Base-by-base conservation (phyloP, 2,797 vertebrate species). In the Fistularia tabacaria region DNA sequence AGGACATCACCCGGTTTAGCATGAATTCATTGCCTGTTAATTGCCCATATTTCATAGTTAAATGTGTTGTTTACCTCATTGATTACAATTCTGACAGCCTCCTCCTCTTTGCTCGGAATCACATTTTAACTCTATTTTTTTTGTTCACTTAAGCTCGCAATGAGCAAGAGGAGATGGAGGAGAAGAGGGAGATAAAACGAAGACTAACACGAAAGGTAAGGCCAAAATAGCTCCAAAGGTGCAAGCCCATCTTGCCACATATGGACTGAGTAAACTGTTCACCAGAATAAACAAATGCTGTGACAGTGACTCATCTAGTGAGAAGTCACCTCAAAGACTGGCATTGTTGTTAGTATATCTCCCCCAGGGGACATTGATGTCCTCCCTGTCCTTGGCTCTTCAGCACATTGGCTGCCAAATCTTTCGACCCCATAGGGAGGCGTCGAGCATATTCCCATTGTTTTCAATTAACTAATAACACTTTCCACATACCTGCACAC, bases 111-210 rank as follows among this genome's bases (percentile, higher is more conserved):
- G 59, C 3, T 40, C 36, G 36, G 9, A 13, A 37, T 53, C 8
- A 7, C 58, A 37, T 36, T 44, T 1, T 71, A 43, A 74, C 43
- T 6, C 40, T 14, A 54, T 25, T 37, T 69, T 37, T 4, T 25
- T 65, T 1, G 69, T 76, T 90, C 58, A 64, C 89, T 89, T 62
- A 90, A 99, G 97, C 96, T 67, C 93, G 94, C 59, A 98, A 99
- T 81, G 96, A 99, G 77, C 95, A 94, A 74, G 97, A 99, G 75
- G 94, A 98, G 51, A 92, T 98, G 76, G 97, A 99, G 76, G 96
- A 99, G 86, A 99, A 98, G 80, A 89, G 96, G 76, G 97, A 99
- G 87, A 94, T 99, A 75, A 98, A 98, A 80, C 91, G 94, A 58
- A 88, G 95, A 82, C 91, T 98, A 75, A 91, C 95, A 11, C 92